Evolutionary conservation across 2,888 invertebrate genomes (phyloP).

Genomic region (Drepanosiphum platanoidis): DNA sequence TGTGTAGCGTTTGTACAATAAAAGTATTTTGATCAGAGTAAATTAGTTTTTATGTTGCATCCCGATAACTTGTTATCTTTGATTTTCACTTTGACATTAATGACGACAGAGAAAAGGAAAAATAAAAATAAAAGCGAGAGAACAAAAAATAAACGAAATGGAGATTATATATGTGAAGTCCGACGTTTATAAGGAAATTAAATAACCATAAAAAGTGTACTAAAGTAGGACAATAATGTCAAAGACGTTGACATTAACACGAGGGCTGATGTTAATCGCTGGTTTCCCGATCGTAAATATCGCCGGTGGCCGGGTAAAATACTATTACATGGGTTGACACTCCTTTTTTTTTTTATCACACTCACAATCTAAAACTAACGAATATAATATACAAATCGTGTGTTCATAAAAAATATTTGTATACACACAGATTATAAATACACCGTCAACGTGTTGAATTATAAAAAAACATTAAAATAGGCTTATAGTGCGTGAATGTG

Average conservation of each 20-base stretch:
- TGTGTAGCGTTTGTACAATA: neutral
- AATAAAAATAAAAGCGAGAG: neutral
- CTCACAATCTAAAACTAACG: constrained; percentile 32
- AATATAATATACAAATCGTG: neutral
- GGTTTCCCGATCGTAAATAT: constrained; percentile 46
- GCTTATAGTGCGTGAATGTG: neutral
- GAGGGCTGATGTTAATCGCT: constrained; percentile 52
- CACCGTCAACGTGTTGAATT: neutral
- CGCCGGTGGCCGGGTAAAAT: constrained; percentile 20
- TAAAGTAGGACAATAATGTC: constrained; percentile 43
- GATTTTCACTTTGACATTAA: constrained; percentile 14
- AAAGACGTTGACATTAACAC: constrained; percentile 48
- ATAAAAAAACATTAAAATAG: neutral
- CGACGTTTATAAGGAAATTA: constrained; percentile 48
- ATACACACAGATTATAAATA: neutral
- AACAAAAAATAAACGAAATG: neutral
- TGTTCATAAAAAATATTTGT: neutral
- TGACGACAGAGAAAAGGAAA: neutral
- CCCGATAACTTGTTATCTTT: constrained; percentile 6
- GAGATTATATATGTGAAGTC: constrained; percentile 24
- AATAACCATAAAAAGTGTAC: constrained; percentile 44
- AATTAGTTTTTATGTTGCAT: neutral
- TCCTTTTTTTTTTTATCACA: constrained; percentile 42
- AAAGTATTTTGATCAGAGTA: constrained; percentile 1
- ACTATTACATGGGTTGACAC: constrained; percentile 52